Evolutionary conservation across 2,888 invertebrate genomes (phyloP), one percentile per base, ranked within the genome.

Genomic region (Dorcus hopei): DNA sequence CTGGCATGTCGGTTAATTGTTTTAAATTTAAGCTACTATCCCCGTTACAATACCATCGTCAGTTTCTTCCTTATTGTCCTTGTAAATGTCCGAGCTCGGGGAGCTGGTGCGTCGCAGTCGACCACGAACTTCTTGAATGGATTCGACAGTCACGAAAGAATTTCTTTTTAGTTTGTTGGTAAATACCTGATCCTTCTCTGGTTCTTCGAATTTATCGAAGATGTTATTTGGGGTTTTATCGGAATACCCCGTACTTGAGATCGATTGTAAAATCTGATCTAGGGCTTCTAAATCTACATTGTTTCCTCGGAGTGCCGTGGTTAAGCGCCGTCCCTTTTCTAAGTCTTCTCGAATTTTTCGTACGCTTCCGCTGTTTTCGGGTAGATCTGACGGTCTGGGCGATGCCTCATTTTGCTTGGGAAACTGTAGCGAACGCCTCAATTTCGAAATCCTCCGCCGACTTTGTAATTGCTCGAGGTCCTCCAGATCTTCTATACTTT

Each of bases 341-440:
- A 84, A 68, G 64, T 84, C 83, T 43, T 82, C 80, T 2, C 80
- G 77, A 51, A 84, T 81, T 66, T 81, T 82, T 2, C 81, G 78
- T 2, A 85, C 83, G 63, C 80, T 83, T 9, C 83, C 83, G 1
- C 77, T 79, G 58, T 77, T 81, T 61, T 79, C 78, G 3, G 83
- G 83, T 43, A 77, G 62, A 64, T 78, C 76, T 38, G 65, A 52
- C 3, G 71, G 70, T 61, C 69, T 72, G 9, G 58, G 59, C n/a
- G 61, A 52, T 3, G 50, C 49, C 54, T 68, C 70, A 47, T 67
- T 72, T 58, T 71, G 68, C 69, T 85, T 86, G 5, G 87, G 85
- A 72, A 87, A 86, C 70, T 90, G 87, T 64, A 90, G 79, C 3
- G 89, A 88, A 60, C 85, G 80, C 47, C 87, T 82, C 58, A 84